Conservation (phyloP, 1,140 invertebrate species). For the Polypedilum vanderplanki region DNA sequence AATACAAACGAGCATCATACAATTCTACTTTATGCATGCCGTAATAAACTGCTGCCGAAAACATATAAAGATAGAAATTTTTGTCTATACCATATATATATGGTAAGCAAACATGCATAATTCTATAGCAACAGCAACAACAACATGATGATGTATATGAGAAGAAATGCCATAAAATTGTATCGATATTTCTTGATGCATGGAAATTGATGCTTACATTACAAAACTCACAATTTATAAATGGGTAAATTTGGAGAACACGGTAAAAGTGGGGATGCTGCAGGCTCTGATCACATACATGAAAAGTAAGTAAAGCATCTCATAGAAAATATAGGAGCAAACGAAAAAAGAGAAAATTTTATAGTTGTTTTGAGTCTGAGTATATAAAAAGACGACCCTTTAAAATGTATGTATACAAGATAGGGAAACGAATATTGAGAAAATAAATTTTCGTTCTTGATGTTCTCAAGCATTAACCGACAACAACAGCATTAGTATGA, state of each 20-base stretch:
- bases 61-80: too few relatives aligned
- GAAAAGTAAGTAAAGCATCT: too few relatives aligned
- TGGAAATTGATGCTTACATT: slow-evolving; percentile 18
- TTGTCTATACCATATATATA: neutral
- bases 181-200: slow-evolving; percentile 13
- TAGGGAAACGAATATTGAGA: too few relatives aligned
- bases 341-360: too few relatives aligned
- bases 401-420: too few relatives aligned
- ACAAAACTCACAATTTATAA: neutral
- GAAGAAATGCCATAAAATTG: slow-evolving; percentile 15
- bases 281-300: neutral
- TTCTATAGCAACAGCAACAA: neutral
- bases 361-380: too few relatives aligned
- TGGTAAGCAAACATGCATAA: slow-evolving; percentile 3
- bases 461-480: too few relatives aligned
- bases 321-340: too few relatives aligned
- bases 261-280: neutral
- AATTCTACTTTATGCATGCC: neutral
- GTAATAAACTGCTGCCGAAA: neutral
- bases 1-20: neutral
- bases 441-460: too few relatives aligned
- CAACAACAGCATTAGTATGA: too few relatives aligned
- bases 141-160: neutral
- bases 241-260: neutral
- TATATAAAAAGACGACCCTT: too few relatives aligned